Conservation (phyloP, 2,888 invertebrate genomes). For the Sipha maydis region DNA sequence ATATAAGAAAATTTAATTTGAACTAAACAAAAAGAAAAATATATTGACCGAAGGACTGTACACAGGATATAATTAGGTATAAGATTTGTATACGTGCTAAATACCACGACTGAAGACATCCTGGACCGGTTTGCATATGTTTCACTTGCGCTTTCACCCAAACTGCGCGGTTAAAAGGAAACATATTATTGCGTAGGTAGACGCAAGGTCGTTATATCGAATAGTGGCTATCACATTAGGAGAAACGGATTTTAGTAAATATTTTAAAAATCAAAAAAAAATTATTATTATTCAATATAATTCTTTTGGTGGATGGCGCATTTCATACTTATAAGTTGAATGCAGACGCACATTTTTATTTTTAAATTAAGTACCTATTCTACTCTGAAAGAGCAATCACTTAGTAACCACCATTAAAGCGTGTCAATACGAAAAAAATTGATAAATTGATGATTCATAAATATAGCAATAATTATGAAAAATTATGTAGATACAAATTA, state of each 20-base stretch:
- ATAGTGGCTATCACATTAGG: neutral
- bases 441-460: neutral
- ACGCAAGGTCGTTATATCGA: constrained; percentile 42
- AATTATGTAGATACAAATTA: too few relatives aligned
- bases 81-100: constrained; percentile 2
- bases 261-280: neutral
- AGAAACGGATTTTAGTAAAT: neutral
- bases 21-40: neutral
- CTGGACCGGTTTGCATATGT: constrained; percentile 52
- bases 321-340: too few relatives aligned
- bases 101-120: constrained; percentile 45
- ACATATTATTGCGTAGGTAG: constrained; percentile 30
- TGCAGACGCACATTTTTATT: neutral
- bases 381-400: neutral
- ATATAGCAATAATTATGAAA: neutral
- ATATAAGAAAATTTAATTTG: neutral
- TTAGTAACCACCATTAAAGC: neutral
- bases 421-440: neutral
- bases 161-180: constrained; percentile 40
- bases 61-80: constrained; percentile 5
- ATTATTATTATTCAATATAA: neutral
- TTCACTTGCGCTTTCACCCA: constrained; percentile 56
- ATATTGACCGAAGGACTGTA: neutral
- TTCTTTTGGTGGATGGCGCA: neutral
- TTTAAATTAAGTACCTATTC: neutral